These are phyloP conservation scores for Lasaia peninsularis DNA, from an alignment of 1,140 invertebrate genomes.

Conservation along the genomic window DNA sequence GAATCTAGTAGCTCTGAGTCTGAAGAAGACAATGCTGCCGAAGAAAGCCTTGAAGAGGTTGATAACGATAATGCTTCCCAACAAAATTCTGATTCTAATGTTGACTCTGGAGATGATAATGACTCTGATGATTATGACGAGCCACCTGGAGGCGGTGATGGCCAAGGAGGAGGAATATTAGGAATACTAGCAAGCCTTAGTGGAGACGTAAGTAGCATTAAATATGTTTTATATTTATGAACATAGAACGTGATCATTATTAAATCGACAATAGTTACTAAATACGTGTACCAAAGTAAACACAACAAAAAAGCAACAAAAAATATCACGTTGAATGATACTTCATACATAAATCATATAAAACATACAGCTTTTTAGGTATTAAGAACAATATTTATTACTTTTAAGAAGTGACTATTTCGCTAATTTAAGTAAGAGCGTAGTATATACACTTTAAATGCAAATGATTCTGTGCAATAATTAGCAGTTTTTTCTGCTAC, in stretches of 20 bases:
- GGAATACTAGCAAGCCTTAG: constrained; percentile 61
- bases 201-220: constrained; percentile 54
- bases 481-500: no score
- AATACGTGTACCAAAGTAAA: no score
- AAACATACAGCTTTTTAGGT: no score
- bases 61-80: constrained; percentile 32
- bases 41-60: constrained; percentile 38
- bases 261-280: no score
- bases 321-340: no score
- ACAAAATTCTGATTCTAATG: constrained; percentile 38
- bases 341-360: no score
- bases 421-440: no score
- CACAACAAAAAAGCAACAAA: no score
- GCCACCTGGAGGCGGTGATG: constrained; percentile 56
- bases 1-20: constrained; percentile 31
- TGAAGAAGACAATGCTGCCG: constrained; percentile 32
- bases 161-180: constrained; percentile 59
- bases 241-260: not conserved
- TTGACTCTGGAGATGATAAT: constrained; percentile 31
- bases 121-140: constrained; percentile 52
- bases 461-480: no score
- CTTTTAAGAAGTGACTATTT: no score
- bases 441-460: no score
- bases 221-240: not conserved
- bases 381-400: no score